A percentile compares a stretch with the other conserved stretches of the same genome.
Evolutionary conservation across 2,888 invertebrate genomes (phyloP).

Genomic region (Cheilosia variabilis): DNA sequence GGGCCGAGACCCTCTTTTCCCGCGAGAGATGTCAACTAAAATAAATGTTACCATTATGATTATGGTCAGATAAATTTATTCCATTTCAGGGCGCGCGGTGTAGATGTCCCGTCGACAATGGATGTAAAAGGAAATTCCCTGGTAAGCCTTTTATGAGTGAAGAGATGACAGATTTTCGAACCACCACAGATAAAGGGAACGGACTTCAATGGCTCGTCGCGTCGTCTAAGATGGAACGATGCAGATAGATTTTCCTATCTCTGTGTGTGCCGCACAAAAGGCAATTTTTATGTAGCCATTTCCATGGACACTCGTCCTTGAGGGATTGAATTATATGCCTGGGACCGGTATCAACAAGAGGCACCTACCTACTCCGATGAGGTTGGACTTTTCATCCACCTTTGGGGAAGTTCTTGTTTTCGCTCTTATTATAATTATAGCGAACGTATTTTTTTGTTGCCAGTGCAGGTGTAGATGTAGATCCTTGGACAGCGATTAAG

Average conservation of each 20-base stretch:
- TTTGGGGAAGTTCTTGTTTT: slow-evolving; percentile 3
- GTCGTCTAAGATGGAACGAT: slow-evolving; percentile 53
- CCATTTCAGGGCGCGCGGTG: slow-evolving; percentile 28
- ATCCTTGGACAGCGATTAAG: slow-evolving; percentile 37
- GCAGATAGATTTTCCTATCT: slow-evolving; percentile 23
- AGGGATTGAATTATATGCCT: slow-evolving; percentile 38
- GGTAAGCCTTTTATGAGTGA: slow-evolving; percentile 47
- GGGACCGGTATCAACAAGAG: slow-evolving; percentile 22
- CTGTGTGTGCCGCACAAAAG: not conserved
- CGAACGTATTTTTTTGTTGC: slow-evolving; percentile 6
- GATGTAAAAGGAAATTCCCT: slow-evolving; percentile 5
- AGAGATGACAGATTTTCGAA: slow-evolving; percentile 36
- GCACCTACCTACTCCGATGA: slow-evolving; percentile 10
- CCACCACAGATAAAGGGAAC: not conserved
- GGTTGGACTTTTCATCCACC: slow-evolving; percentile 4
- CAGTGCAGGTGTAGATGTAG: not conserved
- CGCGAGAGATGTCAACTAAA: slow-evolving; percentile 57
- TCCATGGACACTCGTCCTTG: slow-evolving; percentile 22
- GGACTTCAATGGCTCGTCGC: slow-evolving; percentile 41
- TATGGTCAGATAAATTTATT: slow-evolving; percentile 69
- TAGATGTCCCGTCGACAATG: not conserved
- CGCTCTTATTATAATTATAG: slow-evolving; percentile 21
- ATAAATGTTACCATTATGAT: slow-evolving; percentile 68
- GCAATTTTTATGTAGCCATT: slow-evolving; percentile 5
- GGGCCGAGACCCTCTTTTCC: not conserved